Evolutionary conservation across 2,113 vertebrate species (phyloP), one percentile per base, ranked within the genome.

Genomic region (Scartelaos histophorus): DNA sequence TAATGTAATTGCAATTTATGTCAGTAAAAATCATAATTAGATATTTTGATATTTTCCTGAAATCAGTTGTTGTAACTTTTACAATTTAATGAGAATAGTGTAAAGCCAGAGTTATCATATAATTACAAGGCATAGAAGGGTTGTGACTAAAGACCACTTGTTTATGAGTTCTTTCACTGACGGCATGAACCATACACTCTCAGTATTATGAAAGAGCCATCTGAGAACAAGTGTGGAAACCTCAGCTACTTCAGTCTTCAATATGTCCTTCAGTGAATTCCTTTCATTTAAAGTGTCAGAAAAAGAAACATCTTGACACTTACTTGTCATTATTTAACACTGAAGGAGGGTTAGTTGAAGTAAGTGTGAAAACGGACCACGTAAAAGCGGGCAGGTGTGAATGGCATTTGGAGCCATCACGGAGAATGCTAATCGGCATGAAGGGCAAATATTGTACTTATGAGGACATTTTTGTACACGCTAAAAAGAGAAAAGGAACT

Each of bases 381-480:
- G 67, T 22, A 4, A 38, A 71, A 47, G 38, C 61, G 49, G 43
- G 70, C 19, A 38, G 71, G 80, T 82, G 83, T 82, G 78, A 72
- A 79, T 68, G 70, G 49, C 47, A 76, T 58, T 67, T 76, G 72
- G 76, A 83, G 78, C 78, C 81, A 82, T 79, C 66, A 73, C 78
- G 61, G 54, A 66, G 72, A 10, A 43, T 43, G 38, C 38, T 43
- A 43, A 43, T 66, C 78, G 67, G 78, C 69, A 66, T 71, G 79
- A 71, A 87, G 79, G 73, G 84, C 80, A 78, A 73, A 79, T 62
- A 84, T 75, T 75, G 78, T 84, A 77, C 81, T 77, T 75, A 66
- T 82, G 73, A 92, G 92, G 92, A 94, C 92, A 93, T 92, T 90
- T 93, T 93, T 93, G 92, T 93, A 90, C 89, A 87, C 83, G 85